Conservation (phyloP, 2,888 invertebrate species). For the Shargacucullia verbasci region DNA sequence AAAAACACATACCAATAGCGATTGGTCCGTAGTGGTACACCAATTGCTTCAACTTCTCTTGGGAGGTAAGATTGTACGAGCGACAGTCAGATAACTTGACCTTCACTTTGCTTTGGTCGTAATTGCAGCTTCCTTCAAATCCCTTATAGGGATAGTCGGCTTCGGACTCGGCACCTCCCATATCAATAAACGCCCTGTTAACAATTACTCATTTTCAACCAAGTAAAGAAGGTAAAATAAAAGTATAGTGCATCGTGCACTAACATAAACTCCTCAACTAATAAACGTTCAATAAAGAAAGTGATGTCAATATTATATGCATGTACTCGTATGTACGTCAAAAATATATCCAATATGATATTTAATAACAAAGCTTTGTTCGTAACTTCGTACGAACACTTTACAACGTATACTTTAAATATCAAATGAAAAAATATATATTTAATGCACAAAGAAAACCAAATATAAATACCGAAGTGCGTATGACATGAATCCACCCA, state of each 20-base stretch:
- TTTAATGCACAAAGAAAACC: too few species aligned
- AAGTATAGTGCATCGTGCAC: too few species aligned
- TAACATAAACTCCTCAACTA: too few species aligned
- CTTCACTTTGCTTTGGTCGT: slow-evolving; percentile 15
- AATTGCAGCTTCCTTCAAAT: background rate
- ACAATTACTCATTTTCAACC: background rate
- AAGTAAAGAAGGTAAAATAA: too few species aligned
- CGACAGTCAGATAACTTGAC: slow-evolving; percentile 17
- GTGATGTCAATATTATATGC: too few species aligned
- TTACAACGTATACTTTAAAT: too few species aligned
- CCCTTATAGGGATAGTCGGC: slow-evolving; percentile 52
- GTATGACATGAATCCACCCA: slow-evolving; percentile 1
- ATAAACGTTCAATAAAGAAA: too few species aligned
- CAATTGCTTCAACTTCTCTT: slow-evolving; percentile 65
- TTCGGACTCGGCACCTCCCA: slow-evolving; percentile 45
- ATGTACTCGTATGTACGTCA: too few species aligned
- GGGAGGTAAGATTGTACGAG: slow-evolving; percentile 67
- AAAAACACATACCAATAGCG: slow-evolving; percentile 24
- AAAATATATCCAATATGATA: too few species aligned
- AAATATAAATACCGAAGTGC: slow-evolving; percentile 1
- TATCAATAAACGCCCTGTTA: slow-evolving; percentile 21
- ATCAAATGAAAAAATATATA: too few species aligned
- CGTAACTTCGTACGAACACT: too few species aligned
- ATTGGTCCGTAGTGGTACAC: slow-evolving; percentile 33
- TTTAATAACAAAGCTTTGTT: too few species aligned